Conservation (phyloP, 2,888 invertebrate genomes). For the Margaritifera margaritifera region DNA sequence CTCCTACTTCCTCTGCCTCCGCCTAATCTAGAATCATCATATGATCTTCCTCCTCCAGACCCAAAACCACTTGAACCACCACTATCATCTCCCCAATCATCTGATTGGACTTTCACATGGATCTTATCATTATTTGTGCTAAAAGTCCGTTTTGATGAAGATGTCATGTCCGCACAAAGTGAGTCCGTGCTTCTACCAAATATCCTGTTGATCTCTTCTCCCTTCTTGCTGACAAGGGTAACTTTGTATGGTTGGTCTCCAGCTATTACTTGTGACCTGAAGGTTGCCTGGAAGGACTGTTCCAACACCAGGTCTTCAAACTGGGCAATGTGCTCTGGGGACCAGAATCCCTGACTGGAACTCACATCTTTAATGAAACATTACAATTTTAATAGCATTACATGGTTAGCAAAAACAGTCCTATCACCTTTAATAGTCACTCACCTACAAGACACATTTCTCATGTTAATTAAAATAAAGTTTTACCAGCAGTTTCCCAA, state of each 20-base stretch:
- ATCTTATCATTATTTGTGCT: too few species aligned
- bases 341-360: constrained; percentile 58
- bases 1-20: constrained; percentile 10
- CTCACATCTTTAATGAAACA: constrained; percentile 38
- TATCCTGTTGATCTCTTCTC: constrained; percentile 50
- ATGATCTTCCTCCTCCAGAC: constrained; percentile 5
- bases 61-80: constrained; percentile 15
- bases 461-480: too few species aligned
- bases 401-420: too few species aligned
- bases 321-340: constrained; percentile 58
- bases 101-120: too few species aligned
- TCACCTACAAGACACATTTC: too few species aligned
- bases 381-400: background rate
- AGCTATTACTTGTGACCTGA: constrained; percentile 36
- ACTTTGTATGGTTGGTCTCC: constrained; percentile 41
- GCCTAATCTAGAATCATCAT: constrained; percentile 15
- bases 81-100: constrained; percentile 16
- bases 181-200: constrained; percentile 53
- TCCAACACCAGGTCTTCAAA: constrained; percentile 62
- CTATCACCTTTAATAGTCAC: too few species aligned
- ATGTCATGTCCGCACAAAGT: background rate
- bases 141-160: too few species aligned
- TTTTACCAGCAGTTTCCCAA: too few species aligned
- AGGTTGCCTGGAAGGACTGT: constrained; percentile 50
- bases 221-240: constrained; percentile 47